Evolutionary conservation across 1,140 invertebrate species (phyloP).

Genomic region (Uloborus diversus): DNA sequence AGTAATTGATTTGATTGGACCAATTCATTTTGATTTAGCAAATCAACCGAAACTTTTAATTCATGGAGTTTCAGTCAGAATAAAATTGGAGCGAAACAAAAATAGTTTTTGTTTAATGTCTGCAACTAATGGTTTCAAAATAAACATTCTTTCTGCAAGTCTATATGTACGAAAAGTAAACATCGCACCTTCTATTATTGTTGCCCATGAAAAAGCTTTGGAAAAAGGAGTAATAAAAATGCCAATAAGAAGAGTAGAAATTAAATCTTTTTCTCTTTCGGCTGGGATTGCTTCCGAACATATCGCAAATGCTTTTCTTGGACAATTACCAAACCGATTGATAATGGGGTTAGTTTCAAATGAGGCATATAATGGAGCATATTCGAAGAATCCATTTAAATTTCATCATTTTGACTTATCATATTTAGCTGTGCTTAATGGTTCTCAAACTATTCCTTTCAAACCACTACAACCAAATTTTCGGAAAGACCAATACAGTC

Average conservation of each 20-base stretch:
- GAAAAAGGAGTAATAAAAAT: conserved; percentile 15
- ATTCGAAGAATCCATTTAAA: conserved; percentile 22
- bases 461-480: conserved; percentile 16
- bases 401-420: conserved; percentile 34
- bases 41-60: conserved; percentile 23
- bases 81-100: conserved; percentile 26
- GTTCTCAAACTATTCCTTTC: background rate
- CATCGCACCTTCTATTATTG: conserved; percentile 9
- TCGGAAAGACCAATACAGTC: background rate
- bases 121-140: background rate
- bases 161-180: conserved; percentile 24
- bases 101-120: conserved; percentile 8
- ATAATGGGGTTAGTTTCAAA: conserved; percentile 27
- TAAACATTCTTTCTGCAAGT: background rate
- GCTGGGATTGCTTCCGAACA: background rate
- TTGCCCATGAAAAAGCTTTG: conserved; percentile 33
- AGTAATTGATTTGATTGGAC: background rate
- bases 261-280: conserved; percentile 12
- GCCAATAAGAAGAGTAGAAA: background rate
- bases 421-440: conserved; percentile 11
- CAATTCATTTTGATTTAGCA: conserved; percentile 18
- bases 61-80: conserved; percentile 7
- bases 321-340: background rate
- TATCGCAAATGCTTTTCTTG: conserved; percentile 27
- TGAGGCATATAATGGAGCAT: conserved; percentile 3